A percentile compares a stretch with the other conserved stretches of the same genome.
Conservation (phyloP, 2,113 vertebrate genomes). For the Puffinus mauretanicus region DNA sequence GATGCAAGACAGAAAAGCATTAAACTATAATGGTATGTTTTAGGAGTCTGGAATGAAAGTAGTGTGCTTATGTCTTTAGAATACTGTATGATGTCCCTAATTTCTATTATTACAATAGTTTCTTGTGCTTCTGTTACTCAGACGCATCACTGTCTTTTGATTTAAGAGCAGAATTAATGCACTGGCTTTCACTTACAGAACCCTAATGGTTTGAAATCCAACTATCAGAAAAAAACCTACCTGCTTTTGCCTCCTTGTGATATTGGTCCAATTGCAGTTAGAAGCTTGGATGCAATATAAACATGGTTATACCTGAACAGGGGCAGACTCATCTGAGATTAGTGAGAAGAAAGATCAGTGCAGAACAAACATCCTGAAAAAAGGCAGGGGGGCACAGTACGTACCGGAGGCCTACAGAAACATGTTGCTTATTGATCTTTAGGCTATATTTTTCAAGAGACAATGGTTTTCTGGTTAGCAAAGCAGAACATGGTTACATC, state of each 20-base stretch:
- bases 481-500: background rate
- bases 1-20: background rate
- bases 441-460: background rate
- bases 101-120: background rate
- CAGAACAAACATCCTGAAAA: background rate
- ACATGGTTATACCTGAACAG: background rate
- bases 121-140: background rate
- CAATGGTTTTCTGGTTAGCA: background rate
- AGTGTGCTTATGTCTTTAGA: background rate
- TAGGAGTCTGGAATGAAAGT: background rate
- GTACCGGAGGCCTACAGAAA: background rate
- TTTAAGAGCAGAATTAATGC: background rate
- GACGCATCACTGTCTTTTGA: background rate
- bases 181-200: background rate
- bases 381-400: background rate
- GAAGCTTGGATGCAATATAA: background rate
- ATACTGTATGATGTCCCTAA: background rate
- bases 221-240: background rate
- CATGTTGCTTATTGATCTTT: background rate
- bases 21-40: background rate
- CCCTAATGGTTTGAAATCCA: background rate
- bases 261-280: background rate
- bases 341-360: background rate
- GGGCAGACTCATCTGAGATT: background rate
- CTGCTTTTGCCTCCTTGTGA: background rate